Evolutionary conservation across 2,113 vertebrate species (phyloP).

Genomic region (Oryzias celebensis): DNA sequence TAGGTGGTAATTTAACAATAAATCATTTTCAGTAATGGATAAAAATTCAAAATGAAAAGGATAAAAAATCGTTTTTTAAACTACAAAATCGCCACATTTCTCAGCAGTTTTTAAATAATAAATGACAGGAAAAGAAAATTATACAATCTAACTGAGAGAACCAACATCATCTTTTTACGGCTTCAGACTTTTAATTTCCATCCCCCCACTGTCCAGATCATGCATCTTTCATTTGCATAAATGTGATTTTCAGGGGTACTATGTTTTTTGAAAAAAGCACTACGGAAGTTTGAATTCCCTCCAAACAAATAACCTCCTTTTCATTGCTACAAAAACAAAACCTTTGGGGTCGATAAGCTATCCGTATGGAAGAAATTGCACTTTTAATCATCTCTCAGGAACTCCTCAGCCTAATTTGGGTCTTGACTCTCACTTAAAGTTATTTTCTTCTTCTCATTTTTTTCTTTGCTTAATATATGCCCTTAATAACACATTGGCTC

Average conservation of each 20-base stretch:
- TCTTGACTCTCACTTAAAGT: constrained; percentile 38
- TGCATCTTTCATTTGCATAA: background rate
- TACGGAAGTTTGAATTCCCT: background rate
- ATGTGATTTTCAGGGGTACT: background rate
- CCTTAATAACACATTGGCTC: constrained; percentile 35
- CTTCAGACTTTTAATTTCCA: constrained; percentile 8
- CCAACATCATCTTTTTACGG: background rate
- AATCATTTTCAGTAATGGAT: constrained; percentile 27
- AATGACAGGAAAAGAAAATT: constrained; percentile 3
- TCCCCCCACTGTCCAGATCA: background rate
- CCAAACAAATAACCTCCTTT: constrained; percentile 13
- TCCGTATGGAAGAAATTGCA: constrained; percentile 14
- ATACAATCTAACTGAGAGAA: constrained; percentile 4
- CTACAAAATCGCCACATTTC: constrained; percentile 18
- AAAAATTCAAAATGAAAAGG: constrained; percentile 2
- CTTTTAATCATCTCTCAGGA: constrained; percentile 48
- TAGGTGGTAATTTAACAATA: constrained; percentile 33
- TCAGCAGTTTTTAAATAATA: constrained; percentile 5
- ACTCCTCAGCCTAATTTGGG: constrained; percentile 32
- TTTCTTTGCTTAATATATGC: constrained; percentile 51
- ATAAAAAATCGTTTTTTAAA: constrained; percentile 23
- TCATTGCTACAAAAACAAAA: constrained; percentile 37
- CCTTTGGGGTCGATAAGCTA: constrained; percentile 15
- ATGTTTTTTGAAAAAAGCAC: constrained; percentile 5
- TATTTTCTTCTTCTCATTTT: constrained; percentile 28